These are phyloP conservation scores for Macrosteles quadrilineatus DNA, from an alignment of 1,140 invertebrate genomes.

Conservation along the genomic window DNA sequence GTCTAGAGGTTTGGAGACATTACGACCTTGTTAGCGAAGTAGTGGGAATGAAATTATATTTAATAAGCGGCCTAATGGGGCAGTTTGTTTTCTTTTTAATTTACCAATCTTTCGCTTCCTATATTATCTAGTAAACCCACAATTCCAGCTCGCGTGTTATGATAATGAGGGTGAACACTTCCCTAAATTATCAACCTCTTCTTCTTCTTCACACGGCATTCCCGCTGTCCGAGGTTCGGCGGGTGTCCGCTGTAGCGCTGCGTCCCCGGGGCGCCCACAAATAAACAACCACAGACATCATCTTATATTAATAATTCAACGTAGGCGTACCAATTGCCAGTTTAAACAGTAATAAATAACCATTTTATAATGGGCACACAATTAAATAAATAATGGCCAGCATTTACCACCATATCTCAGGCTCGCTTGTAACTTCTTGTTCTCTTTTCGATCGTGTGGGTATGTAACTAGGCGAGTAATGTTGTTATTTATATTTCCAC, in stretches of 20 bases:
- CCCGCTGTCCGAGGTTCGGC: neutral
- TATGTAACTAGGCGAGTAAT: too few relatives aligned
- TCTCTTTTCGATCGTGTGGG: too few relatives aligned
- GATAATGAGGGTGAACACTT: slow-evolving; percentile 24
- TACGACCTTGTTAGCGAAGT: neutral
- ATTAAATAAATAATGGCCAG: slow-evolving; percentile 32
- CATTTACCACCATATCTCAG: slow-evolving; percentile 22
- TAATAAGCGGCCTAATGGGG: slow-evolving; percentile 23
- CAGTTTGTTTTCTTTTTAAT: slow-evolving; percentile 27
- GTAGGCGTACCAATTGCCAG: slow-evolving; percentile 35
- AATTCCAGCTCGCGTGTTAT: neutral
- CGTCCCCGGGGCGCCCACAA: slow-evolving; percentile 18
- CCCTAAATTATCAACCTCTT: slow-evolving; percentile 22
- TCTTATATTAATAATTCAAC: slow-evolving; percentile 29
- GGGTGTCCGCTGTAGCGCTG: neutral
- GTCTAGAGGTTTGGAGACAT: neutral
- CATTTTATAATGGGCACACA: slow-evolving; percentile 33
- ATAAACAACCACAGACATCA: slow-evolving; percentile 23
- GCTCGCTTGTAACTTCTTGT: neutral
- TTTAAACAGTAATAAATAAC: slow-evolving; percentile 36
- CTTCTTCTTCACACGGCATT: slow-evolving; percentile 22
- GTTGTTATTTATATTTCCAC: too few relatives aligned
- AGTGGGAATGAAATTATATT: slow-evolving; percentile 28
- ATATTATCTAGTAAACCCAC: slow-evolving; percentile 30
- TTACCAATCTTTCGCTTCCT: slow-evolving; percentile 27